These are phyloP conservation scores for Microcebus tavaratra DNA, from an alignment of 2,113 vertebrate species.

Conservation along the genomic window DNA sequence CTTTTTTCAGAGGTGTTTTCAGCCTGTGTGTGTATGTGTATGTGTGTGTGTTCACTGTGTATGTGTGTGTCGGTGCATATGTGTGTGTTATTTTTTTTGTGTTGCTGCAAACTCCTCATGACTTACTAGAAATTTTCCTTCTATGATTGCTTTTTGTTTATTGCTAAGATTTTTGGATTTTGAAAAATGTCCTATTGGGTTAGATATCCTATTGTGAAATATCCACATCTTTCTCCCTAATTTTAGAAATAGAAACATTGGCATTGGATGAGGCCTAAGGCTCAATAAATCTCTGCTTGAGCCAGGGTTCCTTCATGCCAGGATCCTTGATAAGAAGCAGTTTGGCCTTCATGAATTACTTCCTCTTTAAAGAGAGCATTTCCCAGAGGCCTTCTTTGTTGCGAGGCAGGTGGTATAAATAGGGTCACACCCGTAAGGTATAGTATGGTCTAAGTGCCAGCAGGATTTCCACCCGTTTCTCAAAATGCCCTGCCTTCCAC, in stretches of 20 bases:
- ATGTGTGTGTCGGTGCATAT: neutral
- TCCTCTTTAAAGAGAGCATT: neutral
- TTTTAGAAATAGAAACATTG: neutral
- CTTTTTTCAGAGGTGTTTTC: neutral
- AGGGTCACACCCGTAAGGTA: neutral
- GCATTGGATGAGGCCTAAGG: neutral
- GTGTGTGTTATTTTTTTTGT: neutral
- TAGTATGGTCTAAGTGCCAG: rapidly evolving
- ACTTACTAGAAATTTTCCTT: neutral
- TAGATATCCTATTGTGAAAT: neutral
- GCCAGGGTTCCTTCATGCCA: neutral
- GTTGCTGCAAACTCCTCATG: neutral
- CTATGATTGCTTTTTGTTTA: neutral
- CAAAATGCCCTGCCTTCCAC: neutral
- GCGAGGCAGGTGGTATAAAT: neutral
- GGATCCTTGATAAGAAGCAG: neutral
- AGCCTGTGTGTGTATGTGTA: neutral
- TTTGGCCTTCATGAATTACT: neutral
- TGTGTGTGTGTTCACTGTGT: neutral
- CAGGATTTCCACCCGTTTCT: neutral
- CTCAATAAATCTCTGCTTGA: neutral
- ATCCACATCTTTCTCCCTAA: neutral
- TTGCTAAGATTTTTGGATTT: neutral
- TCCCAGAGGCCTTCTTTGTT: neutral
- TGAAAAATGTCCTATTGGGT: neutral